Conservation (phyloP, 2,113 vertebrate genomes). For the Hemibates koningsi region DNA sequence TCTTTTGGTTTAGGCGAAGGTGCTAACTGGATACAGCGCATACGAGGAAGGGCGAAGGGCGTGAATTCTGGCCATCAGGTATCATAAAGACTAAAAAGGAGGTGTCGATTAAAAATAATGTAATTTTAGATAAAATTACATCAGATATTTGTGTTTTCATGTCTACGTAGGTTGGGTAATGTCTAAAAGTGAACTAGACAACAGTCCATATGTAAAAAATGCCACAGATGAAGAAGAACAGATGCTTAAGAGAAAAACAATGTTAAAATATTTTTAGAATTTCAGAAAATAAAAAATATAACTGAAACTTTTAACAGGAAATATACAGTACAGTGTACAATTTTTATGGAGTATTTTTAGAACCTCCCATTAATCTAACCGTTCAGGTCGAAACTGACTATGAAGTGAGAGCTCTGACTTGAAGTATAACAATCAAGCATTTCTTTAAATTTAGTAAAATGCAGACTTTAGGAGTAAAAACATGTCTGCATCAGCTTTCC, state of each 20-base stretch:
- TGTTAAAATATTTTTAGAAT: neutral
- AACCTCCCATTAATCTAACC: neutral
- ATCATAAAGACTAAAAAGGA: neutral
- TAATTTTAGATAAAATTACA: neutral
- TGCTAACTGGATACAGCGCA: neutral
- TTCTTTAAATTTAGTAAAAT: neutral
- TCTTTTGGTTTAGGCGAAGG: neutral
- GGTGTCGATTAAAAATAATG: neutral
- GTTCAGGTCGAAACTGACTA: neutral
- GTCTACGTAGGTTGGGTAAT: neutral
- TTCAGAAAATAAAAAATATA: neutral
- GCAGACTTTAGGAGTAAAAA: neutral
- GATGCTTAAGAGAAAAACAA: neutral
- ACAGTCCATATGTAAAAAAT: neutral
- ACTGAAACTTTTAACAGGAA: neutral
- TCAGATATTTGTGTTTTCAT: neutral
- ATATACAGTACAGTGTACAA: neutral
- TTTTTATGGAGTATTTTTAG: rapidly evolving
- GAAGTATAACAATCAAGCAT: neutral
- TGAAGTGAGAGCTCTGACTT: neutral
- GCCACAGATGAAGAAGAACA: neutral
- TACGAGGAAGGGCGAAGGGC: rapidly evolving
- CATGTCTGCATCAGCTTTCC: neutral
- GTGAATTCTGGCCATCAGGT: neutral
- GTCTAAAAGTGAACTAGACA: neutral